A percentile compares a stretch with the other conserved stretches of the same genome.
Evolutionary conservation across 2,113 vertebrate genomes (phyloP).

Genomic region (Colius striatus): DNA sequence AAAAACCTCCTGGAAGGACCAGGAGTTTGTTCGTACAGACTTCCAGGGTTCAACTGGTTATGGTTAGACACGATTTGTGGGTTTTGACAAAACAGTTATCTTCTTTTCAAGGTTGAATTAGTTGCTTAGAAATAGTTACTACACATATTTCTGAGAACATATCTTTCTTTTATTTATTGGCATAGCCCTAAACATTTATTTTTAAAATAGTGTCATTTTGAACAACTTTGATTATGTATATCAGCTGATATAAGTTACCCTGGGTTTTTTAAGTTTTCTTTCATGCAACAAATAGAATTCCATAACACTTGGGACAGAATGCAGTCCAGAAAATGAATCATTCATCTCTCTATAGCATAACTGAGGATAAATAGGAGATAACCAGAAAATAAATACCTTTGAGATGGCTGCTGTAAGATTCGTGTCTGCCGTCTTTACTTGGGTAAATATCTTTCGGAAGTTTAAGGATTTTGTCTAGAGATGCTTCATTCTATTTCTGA

Average conservation of each 20-base stretch:
- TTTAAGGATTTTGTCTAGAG: not conserved
- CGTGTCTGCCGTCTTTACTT: not conserved
- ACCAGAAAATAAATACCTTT: constrained; percentile 1
- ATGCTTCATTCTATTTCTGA: not conserved
- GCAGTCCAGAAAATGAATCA: not conserved
- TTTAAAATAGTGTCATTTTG: not conserved
- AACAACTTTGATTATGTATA: not conserved
- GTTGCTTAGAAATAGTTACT: not conserved
- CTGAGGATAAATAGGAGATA: constrained; percentile 1
- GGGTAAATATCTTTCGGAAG: not conserved
- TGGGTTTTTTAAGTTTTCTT: not conserved
- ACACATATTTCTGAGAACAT: not conserved
- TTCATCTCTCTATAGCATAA: not conserved
- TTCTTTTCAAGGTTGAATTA: not conserved
- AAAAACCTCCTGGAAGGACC: rapidly evolving
- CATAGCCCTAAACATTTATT: not conserved
- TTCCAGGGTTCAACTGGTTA: not conserved
- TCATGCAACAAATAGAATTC: not conserved
- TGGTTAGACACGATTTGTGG: not conserved
- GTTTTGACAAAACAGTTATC: not conserved
- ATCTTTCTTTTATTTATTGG: not conserved
- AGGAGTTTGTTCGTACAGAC: not conserved
- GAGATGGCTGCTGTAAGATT: not conserved
- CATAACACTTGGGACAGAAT: not conserved
- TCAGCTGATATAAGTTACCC: not conserved